Base-by-base conservation (phyloP, 2,113 vertebrate genomes). In the Pseudorectes ferrugineus region DNA sequence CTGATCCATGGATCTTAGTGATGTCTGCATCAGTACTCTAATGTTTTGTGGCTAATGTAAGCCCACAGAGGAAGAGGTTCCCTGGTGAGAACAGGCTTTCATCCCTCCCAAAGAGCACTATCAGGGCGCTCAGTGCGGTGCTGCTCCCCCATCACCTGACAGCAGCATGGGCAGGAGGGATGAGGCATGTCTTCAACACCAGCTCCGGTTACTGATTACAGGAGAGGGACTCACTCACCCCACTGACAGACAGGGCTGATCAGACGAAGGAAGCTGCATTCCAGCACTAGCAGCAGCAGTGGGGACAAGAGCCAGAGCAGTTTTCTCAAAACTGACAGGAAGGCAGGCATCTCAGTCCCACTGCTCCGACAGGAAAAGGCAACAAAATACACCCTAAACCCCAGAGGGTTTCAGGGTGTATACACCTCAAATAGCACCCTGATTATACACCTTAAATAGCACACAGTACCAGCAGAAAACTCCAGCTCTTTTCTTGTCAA, bases 191-290 rank as follows among this genome's bases (percentile, higher is more conserved):
- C 95, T 92, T 19, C 92, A 78, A 83, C 93, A 95, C 85, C 58
- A 95, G 95, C 91, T 96, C 91, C 1, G 1, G 85, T 97, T 97
- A 90, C 96, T 86, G 91, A 95, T 95, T 95, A 67, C 73, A 72
- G 65, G 68, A 93, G 91, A 90, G 78, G 62, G 81, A 79, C 80
- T 96, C 51, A 62, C 82, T 96, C 62, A 75, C 74, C 57, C 42
- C 78, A 92, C 85, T 78, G 92, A 95, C 80, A 88, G 87, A 86
- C 65, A 55, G 38, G 74, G 87, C 79, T 95, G 78, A 95, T 85
- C 79, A 72, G 73, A 78, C 0, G 1, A 57, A 89, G 54, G 71
- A 74, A 66, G 52, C 48, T 76, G 51, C 79, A 84, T 94, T 96
- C 91, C 89, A 79, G 89, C 40, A 65, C 18, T 8, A 58, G 78